These are phyloP conservation scores for Pipistrellus pipistrellus DNA, from an alignment of 2,797 vertebrate species.

Conservation along the genomic window DNA sequence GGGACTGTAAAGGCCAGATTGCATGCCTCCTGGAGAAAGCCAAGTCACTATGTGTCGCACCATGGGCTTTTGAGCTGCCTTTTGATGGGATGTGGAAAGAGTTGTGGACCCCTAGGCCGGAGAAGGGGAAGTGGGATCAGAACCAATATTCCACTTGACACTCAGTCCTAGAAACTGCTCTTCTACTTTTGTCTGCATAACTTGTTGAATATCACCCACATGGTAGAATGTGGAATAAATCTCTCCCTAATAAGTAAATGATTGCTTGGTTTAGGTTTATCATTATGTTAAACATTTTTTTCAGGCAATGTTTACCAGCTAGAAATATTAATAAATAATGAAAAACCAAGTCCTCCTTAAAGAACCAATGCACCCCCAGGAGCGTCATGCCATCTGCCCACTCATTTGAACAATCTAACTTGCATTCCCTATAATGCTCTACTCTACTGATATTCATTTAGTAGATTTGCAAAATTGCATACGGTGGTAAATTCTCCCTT, in stretches of 20 bases:
- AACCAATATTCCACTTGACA: neutral
- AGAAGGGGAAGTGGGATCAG: neutral
- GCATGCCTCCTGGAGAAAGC: neutral
- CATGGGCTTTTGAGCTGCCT: neutral
- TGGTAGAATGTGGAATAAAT: neutral
- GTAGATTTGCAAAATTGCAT: neutral
- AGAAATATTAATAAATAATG: conserved; percentile 1
- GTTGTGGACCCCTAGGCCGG: neutral
- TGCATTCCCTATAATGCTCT: neutral
- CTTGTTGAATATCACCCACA: neutral
- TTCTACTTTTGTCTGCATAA: neutral
- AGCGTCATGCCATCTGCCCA: neutral
- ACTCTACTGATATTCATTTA: neutral
- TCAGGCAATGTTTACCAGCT: neutral
- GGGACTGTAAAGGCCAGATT: neutral
- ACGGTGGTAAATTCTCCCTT: neutral
- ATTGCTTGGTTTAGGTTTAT: neutral
- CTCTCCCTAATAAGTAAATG: neutral
- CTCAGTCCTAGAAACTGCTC: neutral
- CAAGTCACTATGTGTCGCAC: neutral
- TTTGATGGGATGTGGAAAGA: neutral
- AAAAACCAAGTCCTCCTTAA: neutral
- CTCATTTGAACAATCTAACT: neutral
- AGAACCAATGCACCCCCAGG: neutral
- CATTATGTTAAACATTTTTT: conserved; percentile 24